phyloP scores from a whole-genome alignment of 2,888 invertebrate species.

The Notocelia uddmanniana region DNA sequence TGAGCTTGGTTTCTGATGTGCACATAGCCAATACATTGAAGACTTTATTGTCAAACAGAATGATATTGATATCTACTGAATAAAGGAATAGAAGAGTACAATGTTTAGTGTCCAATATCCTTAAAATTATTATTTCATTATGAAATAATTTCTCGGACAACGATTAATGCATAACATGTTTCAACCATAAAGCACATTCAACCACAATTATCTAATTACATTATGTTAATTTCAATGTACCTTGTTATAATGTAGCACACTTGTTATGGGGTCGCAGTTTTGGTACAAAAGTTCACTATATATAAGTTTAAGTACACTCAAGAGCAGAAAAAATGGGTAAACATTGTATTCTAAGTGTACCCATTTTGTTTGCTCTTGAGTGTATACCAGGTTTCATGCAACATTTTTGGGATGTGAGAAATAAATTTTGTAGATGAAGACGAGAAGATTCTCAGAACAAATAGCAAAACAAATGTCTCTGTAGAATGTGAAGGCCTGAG shows the following conservation, averaged over 20 bases:
- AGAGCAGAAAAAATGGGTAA: too few species aligned
- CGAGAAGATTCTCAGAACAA: too few species aligned
- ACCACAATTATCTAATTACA: not conserved
- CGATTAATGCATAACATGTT: not conserved
- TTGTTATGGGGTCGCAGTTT: not conserved
- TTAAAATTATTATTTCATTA: not conserved
- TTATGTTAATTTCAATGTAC: not conserved
- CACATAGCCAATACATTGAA: too few species aligned
- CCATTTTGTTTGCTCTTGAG: too few species aligned
- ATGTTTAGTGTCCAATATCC: too few species aligned
- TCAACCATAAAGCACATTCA: not conserved
- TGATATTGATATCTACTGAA: not conserved
- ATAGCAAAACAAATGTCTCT: not conserved
- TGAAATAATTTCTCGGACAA: conserved; percentile 5
- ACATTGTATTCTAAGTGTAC: too few species aligned
- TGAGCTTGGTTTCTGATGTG: too few species aligned
- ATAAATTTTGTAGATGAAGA: too few species aligned
- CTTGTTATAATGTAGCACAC: not conserved
- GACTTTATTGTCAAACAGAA: not conserved
- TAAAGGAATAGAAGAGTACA: too few species aligned
- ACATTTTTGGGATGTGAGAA: too few species aligned
- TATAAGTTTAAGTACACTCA: too few species aligned
- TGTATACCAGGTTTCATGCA: too few species aligned
- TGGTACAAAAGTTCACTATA: not conserved
- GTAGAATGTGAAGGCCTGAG: not conserved